Conservation (phyloP, 2,797 vertebrate species). For the Gallinago stenura region DNA sequence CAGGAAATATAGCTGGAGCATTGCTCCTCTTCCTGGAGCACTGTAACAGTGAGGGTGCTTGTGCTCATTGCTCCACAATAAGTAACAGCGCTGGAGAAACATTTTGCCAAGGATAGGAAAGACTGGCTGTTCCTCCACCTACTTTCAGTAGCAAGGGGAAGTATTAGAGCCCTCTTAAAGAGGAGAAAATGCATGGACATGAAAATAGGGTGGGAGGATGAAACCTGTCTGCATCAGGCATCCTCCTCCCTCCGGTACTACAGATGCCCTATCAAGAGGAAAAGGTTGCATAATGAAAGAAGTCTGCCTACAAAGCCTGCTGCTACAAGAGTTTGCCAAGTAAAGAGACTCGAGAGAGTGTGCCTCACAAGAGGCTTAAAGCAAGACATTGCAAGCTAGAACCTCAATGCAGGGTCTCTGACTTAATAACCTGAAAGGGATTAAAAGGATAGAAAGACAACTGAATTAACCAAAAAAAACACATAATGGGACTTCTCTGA, state of each 20-base stretch:
- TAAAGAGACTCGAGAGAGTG: conserved; percentile 6
- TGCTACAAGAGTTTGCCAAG: conserved; percentile 68
- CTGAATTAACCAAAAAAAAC: not conserved
- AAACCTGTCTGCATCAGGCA: conserved; percentile 69
- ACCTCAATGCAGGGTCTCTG: conserved; percentile 8
- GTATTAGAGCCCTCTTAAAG: conserved; percentile 57
- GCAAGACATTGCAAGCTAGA: conserved; percentile 10
- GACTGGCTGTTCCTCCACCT: conserved; percentile 66
- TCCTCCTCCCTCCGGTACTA: conserved; percentile 69
- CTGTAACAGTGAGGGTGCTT: not conserved
- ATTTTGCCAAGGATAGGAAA: conserved; percentile 63
- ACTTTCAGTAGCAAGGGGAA: conserved; percentile 64
- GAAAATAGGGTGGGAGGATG: conserved; percentile 73
- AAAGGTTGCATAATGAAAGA: conserved; percentile 70
- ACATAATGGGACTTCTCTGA: not conserved
- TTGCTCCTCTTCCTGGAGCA: not conserved
- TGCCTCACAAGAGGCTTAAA: conserved; percentile 42
- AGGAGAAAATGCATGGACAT: conserved; percentile 67
- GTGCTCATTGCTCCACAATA: not conserved
- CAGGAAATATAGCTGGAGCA: not conserved
- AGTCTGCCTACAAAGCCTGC: conserved; percentile 74
- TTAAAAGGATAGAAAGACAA: conserved; percentile 2
- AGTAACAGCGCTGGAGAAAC: not conserved
- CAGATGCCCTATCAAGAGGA: conserved; percentile 70
- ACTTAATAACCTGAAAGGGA: conserved; percentile 1